Base-by-base conservation (phyloP, 2,888 invertebrate species). In the Eupelmus urozonus region DNA sequence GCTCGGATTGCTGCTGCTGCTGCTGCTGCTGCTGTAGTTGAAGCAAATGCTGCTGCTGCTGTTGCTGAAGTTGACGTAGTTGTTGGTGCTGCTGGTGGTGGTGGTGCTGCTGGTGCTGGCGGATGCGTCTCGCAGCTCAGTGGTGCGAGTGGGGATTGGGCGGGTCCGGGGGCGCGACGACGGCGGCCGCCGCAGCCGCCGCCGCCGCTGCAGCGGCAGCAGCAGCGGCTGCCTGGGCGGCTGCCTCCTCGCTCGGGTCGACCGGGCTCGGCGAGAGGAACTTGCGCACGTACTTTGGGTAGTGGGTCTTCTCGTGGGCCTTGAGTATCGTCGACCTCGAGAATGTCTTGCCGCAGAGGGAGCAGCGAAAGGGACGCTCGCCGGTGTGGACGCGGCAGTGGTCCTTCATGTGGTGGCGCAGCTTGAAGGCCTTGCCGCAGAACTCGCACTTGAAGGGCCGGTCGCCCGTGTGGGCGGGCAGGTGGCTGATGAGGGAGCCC, bases 341-440 rank as follows among this genome's bases (percentile, higher is more conserved):
- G 91, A 97, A 97, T 82, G 96, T 96, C 90, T 97, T 97, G 82
- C 96, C 96, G 90, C 97, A 97, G 85, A 96, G 92, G 81, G 94
- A 94, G 91, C 96, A 97, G 85, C 96, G 93, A 92, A 97, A 97
- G 62, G 96, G 96, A 84, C 96, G 92, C 90, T 97, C 96, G 84
- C 97, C 97, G 85, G 96, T 97, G 90, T 97, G 97, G 82, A 97
- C 96, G 87, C 96, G 94, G 91, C 96, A 96, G 90, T 97, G 97
- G 92, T 97, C 96, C 91, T 97, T 97, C 96, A 97, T 96, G 91
- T 97, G 96, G 90, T 97, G 96, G 81, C 96, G 93, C 88, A 97
- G 91, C 90, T 97, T 97, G 92, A 97, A 97, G 85, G 96, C 96
- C 91, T 97, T 97, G 82, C 96, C 96, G 91, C 97, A 97, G 91